Base-by-base conservation (phyloP, 2,113 vertebrate genomes). In the Sardina pilchardus region DNA sequence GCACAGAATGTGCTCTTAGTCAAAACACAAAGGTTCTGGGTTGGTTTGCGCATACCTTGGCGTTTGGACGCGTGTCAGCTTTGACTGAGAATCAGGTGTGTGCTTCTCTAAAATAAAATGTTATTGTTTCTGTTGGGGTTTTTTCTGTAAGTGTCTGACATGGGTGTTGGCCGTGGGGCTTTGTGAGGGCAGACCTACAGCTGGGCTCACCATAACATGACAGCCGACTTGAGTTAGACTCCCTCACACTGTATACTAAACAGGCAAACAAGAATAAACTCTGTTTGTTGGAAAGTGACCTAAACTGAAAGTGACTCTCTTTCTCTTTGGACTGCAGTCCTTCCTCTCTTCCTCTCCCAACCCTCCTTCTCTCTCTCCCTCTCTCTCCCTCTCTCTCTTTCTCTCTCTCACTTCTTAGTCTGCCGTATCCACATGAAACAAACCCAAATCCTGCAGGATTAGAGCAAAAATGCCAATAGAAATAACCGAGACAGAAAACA, bases 341-440 rank as follows among this genome's bases (percentile, higher is more conserved):
- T 89, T 88, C 86, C 81, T 59, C 87, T 85, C 83, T 89, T 86
- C 83, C 88, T 90, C 82, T 6, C 56, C 56, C n/a, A 24, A n/a
- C 26, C 14, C 12, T 30, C 26, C 16, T 81, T 85, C 86, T 90
- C 90, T 88, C 88, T 85, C 47, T 78, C 71, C 8, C 56, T 59
- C 56, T 59, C 56, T 59, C 63, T 71, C 26, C 9, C 26, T 34
- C 81, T 85, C 86, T 90, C 90, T 87, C 88, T 85, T 86, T 85
- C 86, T 78, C 81, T 86, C 47, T 78, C 71, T 53, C 26, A 9
- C 26, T 88, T 75, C 85, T 87, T 67, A 59, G 56, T 89, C 86
- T 88, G 83, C 82, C 71, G 30, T 81, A 87, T 89, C 90, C 90
- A 91, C 90, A 90, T 91, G 87, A 91, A 91, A 90, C 87, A 82